phyloP scores from a whole-genome alignment of 2,113 vertebrate species.

The Sialia sialis region DNA sequence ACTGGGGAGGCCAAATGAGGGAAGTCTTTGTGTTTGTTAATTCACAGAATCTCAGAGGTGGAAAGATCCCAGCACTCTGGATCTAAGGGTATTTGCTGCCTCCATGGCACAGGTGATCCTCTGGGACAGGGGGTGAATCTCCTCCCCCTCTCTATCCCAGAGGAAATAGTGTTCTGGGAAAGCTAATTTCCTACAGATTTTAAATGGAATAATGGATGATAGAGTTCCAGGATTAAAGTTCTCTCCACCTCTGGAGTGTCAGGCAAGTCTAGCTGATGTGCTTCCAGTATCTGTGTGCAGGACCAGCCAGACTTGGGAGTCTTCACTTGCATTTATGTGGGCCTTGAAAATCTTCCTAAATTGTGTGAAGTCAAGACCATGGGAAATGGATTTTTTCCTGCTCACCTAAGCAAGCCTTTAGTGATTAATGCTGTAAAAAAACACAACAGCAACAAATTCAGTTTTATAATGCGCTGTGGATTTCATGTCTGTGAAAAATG shows the following conservation, averaged over 20 bases:
- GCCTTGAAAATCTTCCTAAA: neutral
- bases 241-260: neutral
- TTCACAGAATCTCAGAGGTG: neutral
- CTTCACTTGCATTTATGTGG: neutral
- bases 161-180: neutral
- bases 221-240: neutral
- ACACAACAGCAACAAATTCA: neutral
- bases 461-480: neutral
- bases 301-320: neutral
- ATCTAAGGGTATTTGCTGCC: fast-evolving
- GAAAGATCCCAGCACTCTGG: neutral
- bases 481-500: neutral
- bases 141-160: neutral
- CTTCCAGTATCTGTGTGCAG: no score
- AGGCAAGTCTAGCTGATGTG: neutral
- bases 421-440: slow-evolving; percentile 25
- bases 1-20: neutral
- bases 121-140: neutral
- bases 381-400: neutral
- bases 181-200: neutral
- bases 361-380: neutral
- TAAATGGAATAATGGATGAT: fast-evolving
- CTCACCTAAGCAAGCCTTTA: neutral
- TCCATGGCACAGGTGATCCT: neutral
- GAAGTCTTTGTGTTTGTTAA: neutral